Evolutionary conservation across 2,888 invertebrate species (phyloP).

Genomic region (Chrysodeixis includens): DNA sequence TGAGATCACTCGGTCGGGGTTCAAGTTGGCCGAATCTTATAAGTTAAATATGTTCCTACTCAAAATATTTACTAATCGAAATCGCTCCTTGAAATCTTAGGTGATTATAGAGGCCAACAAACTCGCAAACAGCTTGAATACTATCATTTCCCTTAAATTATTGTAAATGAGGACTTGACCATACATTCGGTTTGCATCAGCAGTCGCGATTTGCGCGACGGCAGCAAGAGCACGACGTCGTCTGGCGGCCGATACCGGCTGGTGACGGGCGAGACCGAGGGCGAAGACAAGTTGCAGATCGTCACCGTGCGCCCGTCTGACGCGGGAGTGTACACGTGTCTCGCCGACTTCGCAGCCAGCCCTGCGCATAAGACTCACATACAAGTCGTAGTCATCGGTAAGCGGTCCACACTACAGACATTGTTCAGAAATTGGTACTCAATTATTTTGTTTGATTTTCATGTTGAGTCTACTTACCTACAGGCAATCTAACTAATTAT

Average conservation of each 20-base stretch:
- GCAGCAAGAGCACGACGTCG: conserved; percentile 57
- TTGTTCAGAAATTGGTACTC: background rate
- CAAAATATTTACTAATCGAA: too few species aligned
- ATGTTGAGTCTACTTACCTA: too few species aligned
- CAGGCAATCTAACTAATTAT: too few species aligned
- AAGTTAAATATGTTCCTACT: too few species aligned
- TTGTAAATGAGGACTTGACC: conserved; percentile 16
- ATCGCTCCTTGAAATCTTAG: too few species aligned
- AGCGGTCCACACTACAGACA: conserved; percentile 29
- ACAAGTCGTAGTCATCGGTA: conserved; percentile 78
- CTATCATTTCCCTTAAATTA: background rate
- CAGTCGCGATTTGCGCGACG: conserved; percentile 83
- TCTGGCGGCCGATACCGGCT: conserved; percentile 72
- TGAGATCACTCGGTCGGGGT: too few species aligned
- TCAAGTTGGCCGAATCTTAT: too few species aligned
- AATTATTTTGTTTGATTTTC: too few species aligned
- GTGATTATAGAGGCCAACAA: too few species aligned
- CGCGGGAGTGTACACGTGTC: conserved; percentile 79
- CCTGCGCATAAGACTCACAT: conserved; percentile 78
- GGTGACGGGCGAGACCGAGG: conserved; percentile 68
- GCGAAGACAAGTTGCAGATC: conserved; percentile 73
- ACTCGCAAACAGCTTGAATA: background rate
- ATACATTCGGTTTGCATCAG: conserved; percentile 66
- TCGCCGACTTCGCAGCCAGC: conserved; percentile 79
- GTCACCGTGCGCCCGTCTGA: conserved; percentile 71